Conservation (phyloP, 2,797 vertebrate species). For the Chaetophractus vellerosus region DNA sequence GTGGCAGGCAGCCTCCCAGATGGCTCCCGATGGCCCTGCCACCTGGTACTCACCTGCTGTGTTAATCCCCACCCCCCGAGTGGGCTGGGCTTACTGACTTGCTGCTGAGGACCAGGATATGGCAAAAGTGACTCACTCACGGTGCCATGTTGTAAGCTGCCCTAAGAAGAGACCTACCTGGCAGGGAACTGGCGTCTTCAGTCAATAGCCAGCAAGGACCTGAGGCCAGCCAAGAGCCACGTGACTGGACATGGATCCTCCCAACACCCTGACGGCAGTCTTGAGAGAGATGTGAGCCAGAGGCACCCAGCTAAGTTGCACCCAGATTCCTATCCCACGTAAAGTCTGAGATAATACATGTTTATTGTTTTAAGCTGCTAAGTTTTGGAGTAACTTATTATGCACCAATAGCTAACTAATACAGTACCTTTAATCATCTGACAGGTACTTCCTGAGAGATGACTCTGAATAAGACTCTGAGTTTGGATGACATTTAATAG, state of each 20-base stretch:
- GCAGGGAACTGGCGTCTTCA: neutral
- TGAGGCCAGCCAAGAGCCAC: neutral
- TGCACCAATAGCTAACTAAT: neutral
- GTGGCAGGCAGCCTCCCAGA: neutral
- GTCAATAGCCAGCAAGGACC: too few relatives aligned
- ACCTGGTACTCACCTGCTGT: neutral
- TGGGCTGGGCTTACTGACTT: too few relatives aligned
- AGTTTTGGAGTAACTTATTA: neutral
- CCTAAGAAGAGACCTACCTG: neutral
- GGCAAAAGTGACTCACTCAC: neutral
- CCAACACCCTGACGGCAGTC: neutral
- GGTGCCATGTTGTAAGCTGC: neutral
- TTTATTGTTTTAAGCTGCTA: neutral
- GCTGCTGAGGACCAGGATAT: too few relatives aligned
- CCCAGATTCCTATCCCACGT: neutral
- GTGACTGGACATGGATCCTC: rapidly evolving
- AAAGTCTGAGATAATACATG: neutral
- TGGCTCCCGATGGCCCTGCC: neutral
- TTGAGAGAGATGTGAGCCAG: neutral
- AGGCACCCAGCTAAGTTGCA: rapidly evolving
- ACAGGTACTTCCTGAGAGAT: neutral
- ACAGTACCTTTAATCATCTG: neutral
- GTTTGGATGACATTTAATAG: neutral
- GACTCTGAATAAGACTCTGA: neutral
- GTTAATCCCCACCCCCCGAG: neutral